Conservation (phyloP, 2,797 vertebrate species). For the Characodon lateralis region DNA sequence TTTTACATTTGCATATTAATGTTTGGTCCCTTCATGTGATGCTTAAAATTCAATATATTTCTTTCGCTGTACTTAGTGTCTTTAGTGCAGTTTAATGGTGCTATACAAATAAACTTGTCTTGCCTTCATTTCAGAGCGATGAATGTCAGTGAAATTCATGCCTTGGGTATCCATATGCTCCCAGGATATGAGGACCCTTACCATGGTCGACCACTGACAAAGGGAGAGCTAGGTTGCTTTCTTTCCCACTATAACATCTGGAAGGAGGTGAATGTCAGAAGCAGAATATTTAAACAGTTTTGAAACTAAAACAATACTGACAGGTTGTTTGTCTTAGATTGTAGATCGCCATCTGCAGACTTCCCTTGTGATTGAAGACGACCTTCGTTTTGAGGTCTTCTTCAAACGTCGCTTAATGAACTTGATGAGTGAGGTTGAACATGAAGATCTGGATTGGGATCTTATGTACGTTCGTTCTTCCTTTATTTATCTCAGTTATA, state of each 20-base stretch:
- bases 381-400: constrained; percentile 93
- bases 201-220: constrained; percentile 89
- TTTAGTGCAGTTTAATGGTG: neutral
- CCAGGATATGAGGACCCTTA: constrained; percentile 93
- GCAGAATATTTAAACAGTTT: neutral
- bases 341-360: constrained; percentile 78
- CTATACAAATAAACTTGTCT: neutral
- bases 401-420: constrained; percentile 90
- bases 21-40: neutral
- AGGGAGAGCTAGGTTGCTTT: constrained; percentile 93
- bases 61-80: neutral
- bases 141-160: constrained; percentile 86
- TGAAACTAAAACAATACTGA: neutral
- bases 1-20: neutral
- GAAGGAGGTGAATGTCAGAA: constrained; percentile 84
- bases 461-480: constrained; percentile 83
- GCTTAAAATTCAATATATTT: neutral
- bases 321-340: constrained; percentile 71
- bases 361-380: constrained; percentile 90
- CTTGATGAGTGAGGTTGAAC: constrained; percentile 86
- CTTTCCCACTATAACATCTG: constrained; percentile 93
- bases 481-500: neutral
- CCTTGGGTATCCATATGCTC: constrained; percentile 90
- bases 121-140: constrained; percentile 79
- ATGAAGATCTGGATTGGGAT: constrained; percentile 87